phyloP scores from a whole-genome alignment of 2,888 invertebrate genomes.

The Zele albiditarsus region DNA sequence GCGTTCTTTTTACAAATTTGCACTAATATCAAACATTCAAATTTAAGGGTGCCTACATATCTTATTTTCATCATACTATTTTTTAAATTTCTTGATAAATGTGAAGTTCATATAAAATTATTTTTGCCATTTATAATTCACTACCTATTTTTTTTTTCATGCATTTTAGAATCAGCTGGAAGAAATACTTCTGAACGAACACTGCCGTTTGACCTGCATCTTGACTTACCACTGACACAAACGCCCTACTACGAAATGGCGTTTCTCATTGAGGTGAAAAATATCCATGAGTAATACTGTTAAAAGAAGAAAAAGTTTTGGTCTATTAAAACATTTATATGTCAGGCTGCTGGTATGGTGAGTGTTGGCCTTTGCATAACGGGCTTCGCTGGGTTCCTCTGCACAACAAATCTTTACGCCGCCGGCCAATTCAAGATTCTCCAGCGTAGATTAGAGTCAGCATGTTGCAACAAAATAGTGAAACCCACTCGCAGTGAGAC shows the following conservation, averaged over 20 bases:
- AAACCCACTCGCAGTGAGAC: no score
- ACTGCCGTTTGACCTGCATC: slow-evolving; percentile 56
- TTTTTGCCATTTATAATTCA: background rate
- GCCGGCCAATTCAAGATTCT: slow-evolving; percentile 51
- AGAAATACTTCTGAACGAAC: slow-evolving; percentile 53
- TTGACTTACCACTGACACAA: slow-evolving; percentile 48
- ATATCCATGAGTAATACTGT: background rate
- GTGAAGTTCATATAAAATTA: slow-evolving; percentile 47
- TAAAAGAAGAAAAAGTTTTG: no score
- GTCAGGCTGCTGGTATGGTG: slow-evolving; percentile 38
- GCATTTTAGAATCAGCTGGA: slow-evolving; percentile 17
- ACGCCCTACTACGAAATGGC: slow-evolving; percentile 57
- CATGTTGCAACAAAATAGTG: slow-evolving; percentile 18
- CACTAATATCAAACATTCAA: no score
- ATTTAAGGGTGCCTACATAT: no score
- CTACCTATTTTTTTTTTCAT: background rate
- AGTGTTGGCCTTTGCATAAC: slow-evolving; percentile 40
- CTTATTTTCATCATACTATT: no score
- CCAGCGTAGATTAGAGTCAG: slow-evolving; percentile 42
- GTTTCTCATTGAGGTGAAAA: background rate
- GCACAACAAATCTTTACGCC: slow-evolving; percentile 47
- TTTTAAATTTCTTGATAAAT: no score
- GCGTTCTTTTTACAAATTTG: no score
- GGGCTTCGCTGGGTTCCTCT: slow-evolving; percentile 46
- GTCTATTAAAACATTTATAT: background rate